Conservation (phyloP, 2,888 invertebrate genomes). For the Cybosia mesomella region DNA sequence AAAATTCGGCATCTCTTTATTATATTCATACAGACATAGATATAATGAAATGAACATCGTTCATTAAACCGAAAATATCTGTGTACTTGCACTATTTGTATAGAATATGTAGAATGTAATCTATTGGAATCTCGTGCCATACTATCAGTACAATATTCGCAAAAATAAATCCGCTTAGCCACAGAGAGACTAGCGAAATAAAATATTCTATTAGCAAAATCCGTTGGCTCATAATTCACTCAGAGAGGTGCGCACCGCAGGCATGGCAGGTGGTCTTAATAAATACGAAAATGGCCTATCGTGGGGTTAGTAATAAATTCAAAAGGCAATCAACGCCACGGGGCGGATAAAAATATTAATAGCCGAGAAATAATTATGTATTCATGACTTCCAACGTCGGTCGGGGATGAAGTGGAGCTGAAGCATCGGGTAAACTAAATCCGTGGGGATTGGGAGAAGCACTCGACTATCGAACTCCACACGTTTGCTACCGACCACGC, state of each 20-base stretch:
- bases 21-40: too few species aligned
- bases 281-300: constrained; percentile 85
- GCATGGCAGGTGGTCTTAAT: constrained; percentile 86
- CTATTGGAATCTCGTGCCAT: constrained; percentile 46
- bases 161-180: constrained; percentile 71
- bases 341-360: constrained; percentile 86
- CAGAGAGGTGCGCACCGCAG: constrained; percentile 70
- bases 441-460: constrained; percentile 61
- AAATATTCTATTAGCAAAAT: constrained; percentile 86
- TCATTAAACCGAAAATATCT: too few species aligned
- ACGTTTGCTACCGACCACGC: constrained; percentile 7
- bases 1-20: too few species aligned
- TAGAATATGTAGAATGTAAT: not conserved
- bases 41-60: not conserved
- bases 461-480: constrained; percentile 26
- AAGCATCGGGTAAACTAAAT: constrained; percentile 68
- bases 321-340: constrained; percentile 86
- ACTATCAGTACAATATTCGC: constrained; percentile 54
- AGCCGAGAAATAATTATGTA: constrained; percentile 85
- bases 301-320: constrained; percentile 85
- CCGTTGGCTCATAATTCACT: constrained; percentile 82
- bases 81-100: not conserved
- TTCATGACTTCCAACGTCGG: constrained; percentile 79
- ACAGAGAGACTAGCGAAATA: constrained; percentile 72
- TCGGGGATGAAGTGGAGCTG: constrained; percentile 59